Evolutionary conservation across 2,113 vertebrate genomes (phyloP), one percentile per base, ranked within the genome.

Genomic region (Odontophorus gujanensis): DNA sequence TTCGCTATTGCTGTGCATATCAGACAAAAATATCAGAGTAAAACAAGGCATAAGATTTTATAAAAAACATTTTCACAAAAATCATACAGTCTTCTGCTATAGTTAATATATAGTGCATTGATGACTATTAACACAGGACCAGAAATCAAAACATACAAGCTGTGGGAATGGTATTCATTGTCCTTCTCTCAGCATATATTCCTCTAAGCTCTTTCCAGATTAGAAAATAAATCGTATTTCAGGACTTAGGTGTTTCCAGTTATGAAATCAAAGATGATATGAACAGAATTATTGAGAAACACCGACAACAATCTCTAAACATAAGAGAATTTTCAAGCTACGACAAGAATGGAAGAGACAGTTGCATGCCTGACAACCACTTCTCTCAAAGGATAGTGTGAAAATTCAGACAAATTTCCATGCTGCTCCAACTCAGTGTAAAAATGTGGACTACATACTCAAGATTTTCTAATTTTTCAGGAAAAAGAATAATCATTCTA

Each of bases 151-250:
- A 48, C 36, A 65, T 77, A 62, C 48, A 87, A 91, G 57, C 63
- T 74, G 53, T 62, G 78, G 71, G 79, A 94, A 78, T 0, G 0
- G 47, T 34, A 36, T 19, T 85, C 50, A 11, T 28, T 66, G 42
- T 91, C 87, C 73, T 94, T 82, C 67, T 74, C 65, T 88, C 79
- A 72, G 80, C 61, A 68, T 50, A 77, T 91, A 94, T 96, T 88
- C 55, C 55, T 83, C 47, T 93, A 72, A 91, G 8, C 28, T 75
- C 7, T 40, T 85, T 85, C 11, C 18, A 83, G 59, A 81, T 91
- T 57, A 89, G 81, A 87, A 93, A 87, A 87, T 3, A 51, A 83
- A 91, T 59, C 28, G 20, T 13, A 85, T 89, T 78, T 85, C 76
- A 83, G 28, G 57, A 59, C 15, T 71, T 55, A 42, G 9, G 18